Evolutionary conservation across 53 echinoderm and acorn worm species (phyloP), one percentile per base, ranked within the genome.

Genomic region (Holothuria leucospilota): DNA sequence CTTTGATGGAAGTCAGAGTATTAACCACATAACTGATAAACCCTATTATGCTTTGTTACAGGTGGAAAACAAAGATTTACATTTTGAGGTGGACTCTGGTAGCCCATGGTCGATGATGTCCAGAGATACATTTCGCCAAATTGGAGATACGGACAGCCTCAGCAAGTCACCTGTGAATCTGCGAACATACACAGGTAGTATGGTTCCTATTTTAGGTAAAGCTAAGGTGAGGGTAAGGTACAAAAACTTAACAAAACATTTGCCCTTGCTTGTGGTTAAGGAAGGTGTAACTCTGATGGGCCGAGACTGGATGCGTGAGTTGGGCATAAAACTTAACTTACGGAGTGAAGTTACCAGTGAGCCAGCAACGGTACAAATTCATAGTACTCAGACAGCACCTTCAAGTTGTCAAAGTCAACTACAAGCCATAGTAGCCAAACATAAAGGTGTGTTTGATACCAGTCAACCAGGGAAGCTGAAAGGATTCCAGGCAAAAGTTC

Each of bases 231-330:
- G 70, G 29, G 93, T 93, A 25, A n/a, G 25, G 40, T 18, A 59
- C 62, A 82, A 62, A 3, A n/a, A 64, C 21, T 18, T 20, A 1
- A 66, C 90, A 20, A 77, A 84, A 38, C 82, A 42, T 0, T 72
- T 87, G 52, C 64, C 69, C 34, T 66, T 92, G 25, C 20, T 90
- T 1, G 86, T 92, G 7, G 87, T 92, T n/a, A 29, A 87, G 53
- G 77, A 84, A 71, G 93, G 93, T 58, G 68, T 49, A 51, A 82
- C 64, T 49, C 61, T 94, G 25, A 29, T 94, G 10, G 94, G 91
- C 21, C 63, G 91, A 81, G 85, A 93, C 16, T 93, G 93, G n/a
- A n/a, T n/a, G n/a, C n/a, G n/a, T n/a, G 88, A 71, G 39, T 72
- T 73, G 40, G 71, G 59, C 26, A 74, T 86, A 34, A 29, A 11